These are phyloP conservation scores for Oreochromis niloticus DNA, from an alignment of 2,113 vertebrate genomes.

Conservation along the genomic window DNA sequence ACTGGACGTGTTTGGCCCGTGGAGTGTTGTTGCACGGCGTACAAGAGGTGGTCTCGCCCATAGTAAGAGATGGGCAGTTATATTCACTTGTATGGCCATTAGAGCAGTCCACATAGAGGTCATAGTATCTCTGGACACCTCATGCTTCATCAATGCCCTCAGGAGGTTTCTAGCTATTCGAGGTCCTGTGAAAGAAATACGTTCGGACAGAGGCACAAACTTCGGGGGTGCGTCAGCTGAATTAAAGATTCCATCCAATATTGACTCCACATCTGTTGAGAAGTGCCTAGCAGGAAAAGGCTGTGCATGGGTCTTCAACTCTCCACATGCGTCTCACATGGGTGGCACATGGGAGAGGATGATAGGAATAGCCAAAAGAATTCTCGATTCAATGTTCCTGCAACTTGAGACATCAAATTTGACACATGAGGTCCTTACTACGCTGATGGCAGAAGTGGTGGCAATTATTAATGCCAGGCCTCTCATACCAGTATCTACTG, in stretches of 20 bases:
- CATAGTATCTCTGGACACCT: background rate
- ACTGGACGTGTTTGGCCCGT: background rate
- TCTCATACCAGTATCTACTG: too few species aligned
- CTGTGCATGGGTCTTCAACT: background rate
- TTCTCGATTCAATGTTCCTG: too few species aligned
- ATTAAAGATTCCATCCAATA: background rate
- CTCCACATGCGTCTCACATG: too few species aligned
- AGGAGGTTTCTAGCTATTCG: background rate
- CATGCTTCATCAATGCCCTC: background rate
- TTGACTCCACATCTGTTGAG: background rate
- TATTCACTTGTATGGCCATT: background rate
- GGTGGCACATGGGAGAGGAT: too few species aligned
- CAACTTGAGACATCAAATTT: too few species aligned
- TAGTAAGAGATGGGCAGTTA: background rate
- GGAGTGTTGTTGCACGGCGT: background rate
- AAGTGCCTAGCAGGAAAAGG: background rate
- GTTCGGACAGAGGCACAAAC: background rate
- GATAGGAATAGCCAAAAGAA: too few species aligned
- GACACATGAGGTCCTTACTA: too few species aligned
- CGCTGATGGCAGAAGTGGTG: too few species aligned
- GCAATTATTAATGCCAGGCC: too few species aligned
- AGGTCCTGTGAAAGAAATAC: background rate
- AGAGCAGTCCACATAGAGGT: background rate
- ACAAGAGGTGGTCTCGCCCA: fast-evolving
- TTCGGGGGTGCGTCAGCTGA: fast-evolving